Evolutionary conservation across 2,888 invertebrate species (phyloP), one percentile per base, ranked within the genome.

Genomic region (Caenorhabditis auriculariae): DNA sequence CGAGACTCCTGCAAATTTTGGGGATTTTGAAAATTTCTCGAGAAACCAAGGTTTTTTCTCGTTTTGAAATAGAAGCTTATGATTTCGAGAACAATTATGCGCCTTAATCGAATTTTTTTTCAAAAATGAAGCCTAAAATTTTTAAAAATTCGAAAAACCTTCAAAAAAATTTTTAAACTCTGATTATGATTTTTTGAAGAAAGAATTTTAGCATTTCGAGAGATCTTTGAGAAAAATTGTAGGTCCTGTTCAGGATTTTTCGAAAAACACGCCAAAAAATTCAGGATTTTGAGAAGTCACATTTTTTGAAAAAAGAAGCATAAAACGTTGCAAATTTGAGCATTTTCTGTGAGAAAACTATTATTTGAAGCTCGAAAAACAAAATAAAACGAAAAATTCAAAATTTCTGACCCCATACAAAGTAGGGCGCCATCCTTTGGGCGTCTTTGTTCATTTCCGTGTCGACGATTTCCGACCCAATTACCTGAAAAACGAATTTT

Each of bases 401-500:
- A 7, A 47, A 21, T 17, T 21, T 37, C 26, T 24, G n/a, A 73
- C 75, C 74, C 15, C 56, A 54, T n/a, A 55, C 68, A 49, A 78
- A 77, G 59, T 74, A 79, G 1, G 79, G 79, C 17, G 69, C 67
- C 67, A 74, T 78, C 28, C 61, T 54, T 50, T 75, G 73, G 1
- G 75, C 75, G 47, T 77, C 80, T 47, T 73, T 65, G 60, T 80
- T 81, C 76, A 81, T 80, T 53, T 80, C 80, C 19, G 64, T 63
- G 60, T 81, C 81, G 1, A 80, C 80, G 19, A 80, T 75, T 56
- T 80, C 80, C 3, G 69, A 73, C 2, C 81, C 78, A 43, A 80
- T 63, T 6, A 76, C 76, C 64, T 78, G 60, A 15, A 71, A 55
- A 23, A 39, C 27, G 23, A 23, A 57, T 44, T 19, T 49, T 53